Base-by-base conservation (phyloP, 53 echinoderm and acorn worm genomes). In the Paracentrotus lividus region DNA sequence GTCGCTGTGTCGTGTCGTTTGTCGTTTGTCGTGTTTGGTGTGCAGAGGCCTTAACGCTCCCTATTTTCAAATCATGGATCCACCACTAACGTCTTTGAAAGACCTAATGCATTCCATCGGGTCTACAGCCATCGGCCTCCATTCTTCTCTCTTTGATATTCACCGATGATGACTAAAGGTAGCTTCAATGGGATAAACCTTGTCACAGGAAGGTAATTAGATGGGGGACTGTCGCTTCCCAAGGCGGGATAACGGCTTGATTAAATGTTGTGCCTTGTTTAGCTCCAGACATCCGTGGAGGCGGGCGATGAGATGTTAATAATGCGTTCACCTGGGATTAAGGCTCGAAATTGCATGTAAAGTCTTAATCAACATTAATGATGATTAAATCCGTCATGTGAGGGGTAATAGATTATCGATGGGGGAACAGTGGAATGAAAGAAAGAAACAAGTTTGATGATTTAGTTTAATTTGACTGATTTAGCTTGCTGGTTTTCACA, bases 261-360 rank as follows among this genome's bases (percentile, higher is more conserved):
- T 72, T 72, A 72, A 72, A 72, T 38, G 72, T 36, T 72, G 72
- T 18, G 34, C 72, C 38, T 72, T 36, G 72, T 72, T 72, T 32
- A 20, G 72, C 72, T 72, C 3, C 72, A 38, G 21, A 72, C 36
- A 72, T 18, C 38, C 38, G 3, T n/a, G 5, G 12, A 72, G 72
- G 72, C 64, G 64, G 40, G 38, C 2, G 40, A 40, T 36, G 32
- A 72, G 72, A 36, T 20, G 7, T 40, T 40, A 72, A 72, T 36
- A 3, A 72, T 18, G 40, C 21, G 18, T 72, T 72, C 72, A 72
- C 72, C 21, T 36, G 21, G 72, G 64, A 31, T 7, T 29, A 31
- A 29, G 64, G 27, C 8, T 38, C 40, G 16, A 38, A 36, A 72
- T 40, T 40, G 5, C 7, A 38, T 40, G 40, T 38, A 36, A 38